Evolutionary conservation across 2,113 vertebrate species (phyloP), one percentile per base, ranked within the genome.

Genomic region (Triplophysa dalaica): DNA sequence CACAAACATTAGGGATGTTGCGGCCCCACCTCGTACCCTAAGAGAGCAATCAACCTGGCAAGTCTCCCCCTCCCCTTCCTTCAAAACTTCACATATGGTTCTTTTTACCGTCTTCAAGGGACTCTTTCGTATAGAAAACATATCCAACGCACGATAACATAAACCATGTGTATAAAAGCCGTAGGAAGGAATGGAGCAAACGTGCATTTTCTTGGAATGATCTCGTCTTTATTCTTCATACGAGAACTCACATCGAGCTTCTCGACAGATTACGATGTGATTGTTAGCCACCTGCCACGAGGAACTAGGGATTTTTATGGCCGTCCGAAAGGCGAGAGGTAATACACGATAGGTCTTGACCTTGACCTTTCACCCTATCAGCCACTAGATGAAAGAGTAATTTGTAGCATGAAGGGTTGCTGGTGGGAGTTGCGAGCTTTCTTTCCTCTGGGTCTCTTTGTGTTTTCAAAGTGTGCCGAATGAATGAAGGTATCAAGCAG

Each of bases 1-100:
- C 90, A 90, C 90, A 92, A 93, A 92, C 89, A 92, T 62, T 41
- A 75, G 43, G 78, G 66, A 83, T 84, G 82, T 58, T 76, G 63
- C 75, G 82, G 86, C 85, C 88, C 85, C 85, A 85, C 89, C 87
- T 88, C 26, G 4, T 78, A 81, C 85, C 81, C 11, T 81, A 45
- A 64, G 38, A 84, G 77, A 41, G 76, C 54, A 54, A 62, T 64
- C 60, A 62, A 64, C 75, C 54, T 68, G 22, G 72, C 12, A 68
- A 43, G 56, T 19, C 21, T 61, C 68, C 61, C 8, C 48, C 61
- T 76, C n/a, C n/a, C 38, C 9, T 63, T 66, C 12, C 26, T 10
- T 21, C 50, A 66, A 66, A 65, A 33, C 50, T 45, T 26, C 48
- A 77, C 84, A 81, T 75, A 80, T 76, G 84, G 13, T 85, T 85